phyloP scores from a whole-genome alignment of 2,888 invertebrate species.

The Dynastes tityus region DNA sequence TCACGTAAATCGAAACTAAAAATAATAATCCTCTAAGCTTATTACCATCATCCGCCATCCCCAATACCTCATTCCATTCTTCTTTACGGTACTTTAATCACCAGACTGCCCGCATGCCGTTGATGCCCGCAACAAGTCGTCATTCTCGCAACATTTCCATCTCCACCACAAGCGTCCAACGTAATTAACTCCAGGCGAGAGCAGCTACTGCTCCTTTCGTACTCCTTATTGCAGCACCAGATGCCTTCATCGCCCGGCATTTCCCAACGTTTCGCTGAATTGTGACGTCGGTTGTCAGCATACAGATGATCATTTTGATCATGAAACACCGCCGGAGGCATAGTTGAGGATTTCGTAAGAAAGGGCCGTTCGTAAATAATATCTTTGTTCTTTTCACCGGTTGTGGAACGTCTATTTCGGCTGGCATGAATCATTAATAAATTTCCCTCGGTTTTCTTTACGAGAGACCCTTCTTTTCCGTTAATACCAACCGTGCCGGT shows the following conservation, averaged over 20 bases:
- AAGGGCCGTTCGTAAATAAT: constrained; percentile 14
- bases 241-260: constrained; percentile 2
- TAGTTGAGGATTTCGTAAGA: constrained; percentile 54
- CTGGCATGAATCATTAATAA: not conserved
- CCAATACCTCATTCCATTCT: not conserved
- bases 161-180: not conserved
- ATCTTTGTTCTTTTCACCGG: constrained; percentile 1
- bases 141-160: not conserved
- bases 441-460: constrained; percentile 49
- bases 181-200: constrained; percentile 41
- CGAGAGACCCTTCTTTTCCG: constrained; percentile 1
- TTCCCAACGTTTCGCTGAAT: not conserved
- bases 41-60: too few species aligned
- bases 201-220: constrained; percentile 45
- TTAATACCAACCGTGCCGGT: not conserved
- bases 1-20: too few species aligned
- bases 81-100: not conserved
- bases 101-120: not conserved
- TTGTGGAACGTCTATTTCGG: constrained; percentile 43
- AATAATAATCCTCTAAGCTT: too few species aligned
- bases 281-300: not conserved
- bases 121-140: constrained; percentile 4
- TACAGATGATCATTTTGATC: constrained; percentile 1
- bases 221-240: constrained; percentile 18
- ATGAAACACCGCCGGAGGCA: constrained; percentile 48